Base-by-base conservation (phyloP, 2,888 invertebrate genomes). In the Punctoribates punctum region DNA sequence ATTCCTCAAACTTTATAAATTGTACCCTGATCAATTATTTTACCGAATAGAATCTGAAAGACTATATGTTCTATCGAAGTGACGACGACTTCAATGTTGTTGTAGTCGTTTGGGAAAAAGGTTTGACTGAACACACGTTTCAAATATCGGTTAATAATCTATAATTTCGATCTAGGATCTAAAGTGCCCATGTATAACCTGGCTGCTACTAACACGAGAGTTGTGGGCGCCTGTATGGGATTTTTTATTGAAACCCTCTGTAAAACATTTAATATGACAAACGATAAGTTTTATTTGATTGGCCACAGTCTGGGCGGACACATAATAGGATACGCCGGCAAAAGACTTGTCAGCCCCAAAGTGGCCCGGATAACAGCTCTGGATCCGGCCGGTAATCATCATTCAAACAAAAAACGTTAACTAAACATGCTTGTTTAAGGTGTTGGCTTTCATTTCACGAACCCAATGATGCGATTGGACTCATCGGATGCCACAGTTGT, bases 281-380 rank as follows among this genome's bases (percentile, higher is more conserved):
- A 65, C 38, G 65, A 65, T 15, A 23, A 0, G n/a, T 73, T 51
- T 27, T 51, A 27, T 25, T 4, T 73, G 17, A 54, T 73, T 48
- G 73, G 73, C 25, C 73, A 73, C n/a, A 51, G 51, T 51, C n/a
- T 73, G 11, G 73, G 73, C 20, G 73, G 25, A 25, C 73, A 73
- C n/a, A 73, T 25, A 3, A 13, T 23, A 4, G 73, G 73, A 9
- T 73, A 73, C 51, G 73, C 73, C n/a, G 73, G 73, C 3, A 73
- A 73, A 73, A 17, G 27, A 3, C 13, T 73, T 0, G 1, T 15
- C 2, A 51, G 51, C 23, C 51, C 51, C 0, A 3, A 25, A 13
- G 27, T 73, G 15, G 23, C 29, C 27, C 0, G 73, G 4, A 73
- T 73, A 17, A 51, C 48, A 17, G 73, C 48, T 9, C 27, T 73